Base-by-base conservation (phyloP, 2,888 invertebrate genomes). In the Pristionchus exspectatus region DNA sequence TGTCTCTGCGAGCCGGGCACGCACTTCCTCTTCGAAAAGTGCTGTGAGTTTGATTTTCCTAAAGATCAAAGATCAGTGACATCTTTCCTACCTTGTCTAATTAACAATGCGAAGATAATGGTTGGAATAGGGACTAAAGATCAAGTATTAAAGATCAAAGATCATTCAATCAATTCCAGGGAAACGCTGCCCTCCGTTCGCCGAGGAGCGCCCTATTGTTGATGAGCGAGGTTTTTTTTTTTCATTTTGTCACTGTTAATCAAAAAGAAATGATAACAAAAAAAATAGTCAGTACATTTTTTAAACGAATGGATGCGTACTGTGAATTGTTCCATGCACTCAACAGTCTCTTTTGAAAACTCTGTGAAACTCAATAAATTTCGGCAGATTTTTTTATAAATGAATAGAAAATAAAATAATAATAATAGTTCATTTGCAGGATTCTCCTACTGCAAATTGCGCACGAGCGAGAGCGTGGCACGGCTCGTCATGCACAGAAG, bases 11-110 rank as follows among this genome's bases (percentile, higher is more conserved):
- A 93, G 77, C 90, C 91, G 66, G 94, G 93, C 30, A 90, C 92
- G 69, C 94, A 94, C 83, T 94, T 94, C 89, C 90, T 94, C 30
- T 94, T 94, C 91, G 93, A 93, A 89, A 94, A 94, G 89, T 94
- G 94, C 90, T 94, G 94, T 94, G 69, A 93, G 94, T 92, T 87
- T 56, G 30, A 12, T 72, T 72, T 24, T 16, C 30, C 2, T 21
- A 18, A 18, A 74, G 24, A 74, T 74, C 74, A 74, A 74, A 38
- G 74, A 74, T 74, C 38, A 33, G 12, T 14, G 3, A 3, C 30
- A 30, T 33, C 33, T 2, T 10, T 33, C 27, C 24, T 18, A 21
- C 24, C 21, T 21, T 59, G 18, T 12, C 16, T 5, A 59, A 59
- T 59, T 1, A 18, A 18, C 21, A 18, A 59, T 9, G n/a, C 18